Evolutionary conservation across 2,888 invertebrate species (phyloP), one percentile per base, ranked within the genome.

Genomic region (Chesias legatella): DNA sequence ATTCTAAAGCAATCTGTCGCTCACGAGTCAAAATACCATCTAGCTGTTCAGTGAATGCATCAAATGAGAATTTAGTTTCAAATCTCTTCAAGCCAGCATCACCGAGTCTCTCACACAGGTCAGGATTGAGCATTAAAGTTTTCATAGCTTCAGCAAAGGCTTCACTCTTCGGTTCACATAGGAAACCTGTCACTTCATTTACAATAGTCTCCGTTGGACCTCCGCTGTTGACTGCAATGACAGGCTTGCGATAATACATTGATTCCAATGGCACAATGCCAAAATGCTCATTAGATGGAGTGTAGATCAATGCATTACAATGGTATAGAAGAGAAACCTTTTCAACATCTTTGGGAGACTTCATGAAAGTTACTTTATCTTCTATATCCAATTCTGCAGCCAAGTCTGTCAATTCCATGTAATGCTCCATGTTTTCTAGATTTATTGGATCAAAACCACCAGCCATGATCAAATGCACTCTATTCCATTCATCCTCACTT

Each of bases 201-300:
- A 92, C 86, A 31, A 99, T 90, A 0, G 99, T 98, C 79, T 99
- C 99, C 1, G 92, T 92, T 0, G 99, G 99, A 0, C 99, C 99
- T 13, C 99, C 99, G 63, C 95, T 96, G 63, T 96, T 95, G 0
- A 96, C 94, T 0, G 99, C 99, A 53, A 99, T 93, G 0, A 99
- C 98, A 3, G 99, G 98, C 65, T 96, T 95, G 2, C 91, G 90
- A 71, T 94, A 92, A 70, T 96, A 96, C 99, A 99, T 99, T 0
- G 98, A 98, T 89, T 99, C 99, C 36, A 99, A 88, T 0, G 99
- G 99, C 6, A 99, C 99, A 62, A 99, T 99, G 3, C 99, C 99
- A 88, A 99, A 99, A 84, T 99, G 99, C 77, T 99, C 99, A 72
- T 95, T 95, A 1, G 94, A 92, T 1, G 99, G 99, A 5, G 99